These are phyloP conservation scores for Zaprionus vittiger DNA, from an alignment of 1,140 invertebrate species.

Conservation along the genomic window DNA sequence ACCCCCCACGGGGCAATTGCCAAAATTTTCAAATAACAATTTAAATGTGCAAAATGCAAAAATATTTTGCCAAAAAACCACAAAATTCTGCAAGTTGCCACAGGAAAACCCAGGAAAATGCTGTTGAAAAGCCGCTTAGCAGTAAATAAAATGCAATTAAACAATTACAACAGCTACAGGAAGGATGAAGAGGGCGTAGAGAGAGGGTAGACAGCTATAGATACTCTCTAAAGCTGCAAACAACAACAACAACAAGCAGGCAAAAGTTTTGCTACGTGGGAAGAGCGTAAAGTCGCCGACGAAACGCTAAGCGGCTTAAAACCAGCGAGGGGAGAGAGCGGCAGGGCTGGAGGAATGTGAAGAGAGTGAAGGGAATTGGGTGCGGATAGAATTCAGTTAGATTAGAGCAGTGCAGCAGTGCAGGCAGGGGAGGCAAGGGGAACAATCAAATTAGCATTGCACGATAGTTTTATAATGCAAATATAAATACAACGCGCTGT, in stretches of 20 bases:
- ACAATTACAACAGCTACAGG: conserved; percentile 38
- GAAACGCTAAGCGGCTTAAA: conserved; percentile 28
- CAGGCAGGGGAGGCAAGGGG: not conserved
- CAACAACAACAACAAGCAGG: not conserved
- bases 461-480: conserved; percentile 71
- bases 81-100: not conserved
- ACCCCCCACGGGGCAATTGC: not conserved
- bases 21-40: conserved; percentile 20
- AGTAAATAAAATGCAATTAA: conserved; percentile 66
- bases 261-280: conserved; percentile 2
- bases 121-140: conserved; percentile 47
- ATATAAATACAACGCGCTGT: conserved; percentile 57
- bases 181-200: not conserved
- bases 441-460: conserved; percentile 53
- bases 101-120: not conserved
- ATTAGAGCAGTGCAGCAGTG: not conserved
- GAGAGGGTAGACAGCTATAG: not conserved
- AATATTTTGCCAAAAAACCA: conserved; percentile 17
- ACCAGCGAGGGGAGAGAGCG: not conserved
- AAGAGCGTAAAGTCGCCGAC: not conserved
- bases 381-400: not conserved
- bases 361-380: not conserved
- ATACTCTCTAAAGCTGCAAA: conserved; percentile 19
- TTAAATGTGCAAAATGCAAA: conserved; percentile 12
- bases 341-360: not conserved